Evolutionary conservation across 2,797 vertebrate genomes (phyloP).

Genomic region (Urocyon cinereoargenteus): DNA sequence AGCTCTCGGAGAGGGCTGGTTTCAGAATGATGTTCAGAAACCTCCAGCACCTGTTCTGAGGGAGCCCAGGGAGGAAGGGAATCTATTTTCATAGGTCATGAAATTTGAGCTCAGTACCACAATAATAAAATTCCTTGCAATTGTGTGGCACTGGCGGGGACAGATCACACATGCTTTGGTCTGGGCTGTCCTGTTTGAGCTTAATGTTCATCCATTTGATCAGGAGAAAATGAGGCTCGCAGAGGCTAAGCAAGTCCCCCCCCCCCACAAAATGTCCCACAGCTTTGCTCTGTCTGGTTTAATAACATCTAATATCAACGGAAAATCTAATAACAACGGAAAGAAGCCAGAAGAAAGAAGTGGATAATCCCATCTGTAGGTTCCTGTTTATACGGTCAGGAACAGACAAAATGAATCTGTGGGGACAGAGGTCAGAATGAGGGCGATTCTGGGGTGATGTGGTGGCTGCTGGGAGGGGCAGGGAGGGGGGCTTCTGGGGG

Average conservation of each 20-base stretch:
- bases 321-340: neutral
- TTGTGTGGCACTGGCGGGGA: neutral
- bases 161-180: accelerated
- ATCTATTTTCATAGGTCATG: neutral
- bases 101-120: neutral
- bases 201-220: neutral
- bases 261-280: no score
- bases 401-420: neutral
- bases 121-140: neutral
- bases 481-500: neutral
- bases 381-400: neutral
- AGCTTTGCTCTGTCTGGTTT: neutral
- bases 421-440: neutral
- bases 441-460: neutral
- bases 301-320: neutral
- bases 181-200: neutral
- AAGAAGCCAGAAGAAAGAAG: neutral
- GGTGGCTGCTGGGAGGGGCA: accelerated
- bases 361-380: neutral
- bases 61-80: neutral
- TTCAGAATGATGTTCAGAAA: constrained; percentile 67
- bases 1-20: constrained; percentile 30
- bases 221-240: neutral
- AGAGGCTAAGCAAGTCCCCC: neutral
- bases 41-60: constrained; percentile 18